Base-by-base conservation (phyloP, 2,888 invertebrate genomes). In the Acronicta psi region DNA sequence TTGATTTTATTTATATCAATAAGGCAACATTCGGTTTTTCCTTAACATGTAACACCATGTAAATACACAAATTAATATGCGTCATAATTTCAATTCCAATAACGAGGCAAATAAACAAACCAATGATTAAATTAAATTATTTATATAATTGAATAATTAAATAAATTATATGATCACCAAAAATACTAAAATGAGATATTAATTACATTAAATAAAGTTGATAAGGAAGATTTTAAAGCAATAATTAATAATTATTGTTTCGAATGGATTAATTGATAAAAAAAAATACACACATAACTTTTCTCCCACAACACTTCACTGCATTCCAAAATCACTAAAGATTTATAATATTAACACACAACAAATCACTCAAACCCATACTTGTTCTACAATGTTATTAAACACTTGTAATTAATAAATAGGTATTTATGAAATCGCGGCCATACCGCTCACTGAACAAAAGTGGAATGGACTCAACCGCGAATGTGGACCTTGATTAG, bases 401-500 rank as follows among this genome's bases (percentile, higher is more conserved):
- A 46, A 53, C 13, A 52, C 37, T 58, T 37, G 34, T 42, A 29
- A 29, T 29, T 52, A 36, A 38, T 18, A 17, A 23, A 11, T 29
- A 11, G 17, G 42, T 16, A 55, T 54, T 57, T 34, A 59, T 41
- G 44, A 59, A 45, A 37, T 49, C 37, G 59, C 75, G 66, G 66
- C 68, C 74, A 76, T 73, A 60, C 77, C 61, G 63, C 46, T 71
- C 73, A 60, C 70, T 61, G 61, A 63, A 66, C 73, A 65, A 50
- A 49, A 71, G 52, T 67, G 67, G 73, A 83, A 75, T 82, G 80
- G 64, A 70, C 61, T 60, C 57, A 16, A 49, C 58, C 14, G 55
- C 69, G 61, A 66, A 66, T 54, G 47, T 52, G 54, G 69, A 66
- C 83, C 80, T 79, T 83, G 76, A 69, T 78, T 81, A 73, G 55